Evolutionary conservation across 2,113 vertebrate species (phyloP).

Genomic region (Aphyosemion australe): DNA sequence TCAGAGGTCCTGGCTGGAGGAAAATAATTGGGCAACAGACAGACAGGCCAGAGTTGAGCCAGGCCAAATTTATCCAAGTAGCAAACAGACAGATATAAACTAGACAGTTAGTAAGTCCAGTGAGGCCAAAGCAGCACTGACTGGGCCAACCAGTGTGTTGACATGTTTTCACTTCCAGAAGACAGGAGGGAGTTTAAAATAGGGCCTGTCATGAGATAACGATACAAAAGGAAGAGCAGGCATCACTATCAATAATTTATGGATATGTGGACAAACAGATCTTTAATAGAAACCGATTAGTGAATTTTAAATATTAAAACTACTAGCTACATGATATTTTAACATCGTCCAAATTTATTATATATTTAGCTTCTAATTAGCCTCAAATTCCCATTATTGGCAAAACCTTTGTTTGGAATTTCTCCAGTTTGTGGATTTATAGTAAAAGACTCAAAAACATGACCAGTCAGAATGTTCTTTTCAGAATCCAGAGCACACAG

Average conservation of each 20-base stretch:
- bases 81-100: slow-evolving; percentile 65
- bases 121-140: slow-evolving; percentile 61
- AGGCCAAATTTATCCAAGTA: slow-evolving; percentile 61
- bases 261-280: too few relatives aligned
- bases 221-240: slow-evolving; percentile 26
- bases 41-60: slow-evolving; percentile 49
- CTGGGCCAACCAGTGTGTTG: slow-evolving; percentile 60
- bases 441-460: too few relatives aligned
- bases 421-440: too few relatives aligned
- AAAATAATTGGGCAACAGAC: slow-evolving; percentile 70
- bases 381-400: too few relatives aligned
- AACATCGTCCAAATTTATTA: too few relatives aligned
- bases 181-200: slow-evolving; percentile 33
- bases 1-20: slow-evolving; percentile 59
- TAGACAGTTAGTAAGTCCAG: slow-evolving; percentile 69
- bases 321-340: too few relatives aligned
- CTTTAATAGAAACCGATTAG: too few relatives aligned
- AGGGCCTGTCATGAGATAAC: slow-evolving; percentile 24
- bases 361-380: too few relatives aligned
- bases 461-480: too few relatives aligned
- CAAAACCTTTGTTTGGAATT: too few relatives aligned
- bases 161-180: slow-evolving; percentile 63
- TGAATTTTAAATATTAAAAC: too few relatives aligned
- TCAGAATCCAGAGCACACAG: too few relatives aligned
- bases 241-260: background rate